Base-by-base conservation (phyloP, 92 coral and sea anemone species). In the Meandrina meandrites region DNA sequence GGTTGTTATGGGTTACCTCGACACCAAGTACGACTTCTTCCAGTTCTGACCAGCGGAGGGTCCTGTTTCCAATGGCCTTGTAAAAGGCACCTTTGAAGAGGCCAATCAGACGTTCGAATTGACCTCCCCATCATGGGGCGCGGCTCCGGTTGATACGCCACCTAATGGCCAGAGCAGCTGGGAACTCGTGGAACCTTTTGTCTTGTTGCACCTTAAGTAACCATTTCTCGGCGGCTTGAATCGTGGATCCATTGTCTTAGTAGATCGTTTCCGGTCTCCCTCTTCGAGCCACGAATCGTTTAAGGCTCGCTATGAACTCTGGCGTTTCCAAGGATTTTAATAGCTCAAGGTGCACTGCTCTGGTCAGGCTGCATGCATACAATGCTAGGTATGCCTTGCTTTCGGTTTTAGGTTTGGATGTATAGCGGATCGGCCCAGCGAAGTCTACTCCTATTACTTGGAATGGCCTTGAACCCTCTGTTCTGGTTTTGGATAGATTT, bases 371-470 rank as follows among this genome's bases (percentile, higher is more conserved):
- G 86, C 91, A 89, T n/a, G 66, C 84, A 28, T 37, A 84, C 70
- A 84, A 53, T n/a, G 40, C 86, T 32, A 89, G 18, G 53, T 84
- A 84, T 18, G 86, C 89, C n/a, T 89, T 89, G 50, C 79, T 78
- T 21, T 66, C 75, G 37, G 82, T 13, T 70, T 86, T 90, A 51
- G 56, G 50, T 76, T 32, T 86, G 0, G 79, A 15, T 21, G 50
- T 18, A 73, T 90, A 86, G 19, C 71, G 30, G 14, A 90, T 86
- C 22, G 92, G 90, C 1, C 84, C 90, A 8, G 80, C 83, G 77
- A 86, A 86, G 56, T 90, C 90, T 22, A 90, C 90, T 5, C 90
- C 90, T 56, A 90, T 54, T 35, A 64, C 92, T 86, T 90, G 86
- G 48, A 81, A 86, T 0, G 87, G 87, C 12, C 86, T 75, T 9